Base-by-base conservation (phyloP, 1,140 invertebrate genomes). In the Ceratosolen fusciceps region DNA sequence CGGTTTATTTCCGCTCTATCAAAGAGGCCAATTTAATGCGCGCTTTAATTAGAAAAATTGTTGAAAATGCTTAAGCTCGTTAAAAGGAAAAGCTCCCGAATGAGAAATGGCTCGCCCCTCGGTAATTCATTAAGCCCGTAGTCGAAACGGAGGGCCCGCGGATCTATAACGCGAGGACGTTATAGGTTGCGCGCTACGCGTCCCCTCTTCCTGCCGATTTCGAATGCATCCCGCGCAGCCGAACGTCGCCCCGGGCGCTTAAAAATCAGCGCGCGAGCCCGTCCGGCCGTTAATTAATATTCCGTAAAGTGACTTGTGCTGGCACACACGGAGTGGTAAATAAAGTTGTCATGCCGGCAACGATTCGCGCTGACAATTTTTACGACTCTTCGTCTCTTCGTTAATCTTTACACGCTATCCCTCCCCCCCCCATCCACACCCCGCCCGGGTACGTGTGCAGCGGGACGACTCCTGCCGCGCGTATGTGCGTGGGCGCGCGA, bases 361-460 rank as follows among this genome's bases (percentile, higher is more conserved):
- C 62, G 76, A 77, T 77, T 71, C 60, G 60, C 39, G 26, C 68
- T 67, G 76, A 71, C 76, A 72, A 77, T 77, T 77, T 77, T 77
- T 77, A 77, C 76, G 76, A 77, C 68, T 77, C n/a, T n/a, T n/a
- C 76, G 62, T 60, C 76, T 77, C 37, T 67, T 77, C 76, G 71
- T 77, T 72, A 77, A 77, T 77, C 76, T 77, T 71, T 49, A 70
- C 49, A 26, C 65, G 52, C 1, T 43, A 29, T n/a, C n/a, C n/a
- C n/a, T n/a, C n/a, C n/a, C n/a, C n/a, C n/a, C n/a, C n/a, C n/a
- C n/a, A n/a, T n/a, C n/a, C n/a, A n/a, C n/a, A n/a, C n/a, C n/a
- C 37, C 3, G 24, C 58, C 12, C 24, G 1, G 47, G 9, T 26
- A 16, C 26, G 4, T 62, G 29, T 62, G 9, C 24, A 8, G 14